phyloP scores from a whole-genome alignment of 1,140 invertebrate genomes.

The Drosophila sechellia region DNA sequence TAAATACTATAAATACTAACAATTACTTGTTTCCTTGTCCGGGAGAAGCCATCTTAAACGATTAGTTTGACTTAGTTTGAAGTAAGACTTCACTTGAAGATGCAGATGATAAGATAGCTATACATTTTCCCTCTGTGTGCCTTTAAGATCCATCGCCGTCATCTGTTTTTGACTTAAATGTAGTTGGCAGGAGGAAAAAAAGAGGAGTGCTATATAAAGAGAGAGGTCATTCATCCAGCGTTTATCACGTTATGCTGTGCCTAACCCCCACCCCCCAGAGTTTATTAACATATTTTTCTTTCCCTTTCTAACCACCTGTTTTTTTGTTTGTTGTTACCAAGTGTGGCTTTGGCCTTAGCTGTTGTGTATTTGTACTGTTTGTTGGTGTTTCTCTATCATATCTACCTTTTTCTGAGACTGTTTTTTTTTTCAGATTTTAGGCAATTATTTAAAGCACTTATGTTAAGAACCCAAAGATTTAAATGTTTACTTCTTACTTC shows the following conservation, averaged over 20 bases:
- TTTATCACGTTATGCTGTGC: constrained; percentile 73
- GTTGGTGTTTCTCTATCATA: background rate
- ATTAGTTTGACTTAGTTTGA: no score
- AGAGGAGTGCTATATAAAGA: constrained; percentile 1
- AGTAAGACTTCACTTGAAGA: background rate
- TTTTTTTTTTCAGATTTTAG: constrained; percentile 2
- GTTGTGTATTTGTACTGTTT: constrained; percentile 9
- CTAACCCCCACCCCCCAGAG: constrained; percentile 10
- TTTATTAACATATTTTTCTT: constrained; percentile 75
- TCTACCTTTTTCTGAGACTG: constrained; percentile 3
- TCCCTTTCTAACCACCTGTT: constrained; percentile 43
- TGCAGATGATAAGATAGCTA: no score
- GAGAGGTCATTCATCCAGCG: constrained; percentile 76
- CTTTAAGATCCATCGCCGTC: constrained; percentile 23
- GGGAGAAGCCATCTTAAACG: no score
- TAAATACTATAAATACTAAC: no score
- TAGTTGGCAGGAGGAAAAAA: constrained; percentile 10
- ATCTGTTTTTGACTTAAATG: constrained; percentile 42
- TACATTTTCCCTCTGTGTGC: background rate
- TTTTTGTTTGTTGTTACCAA: constrained; percentile 26
- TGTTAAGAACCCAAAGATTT: background rate
- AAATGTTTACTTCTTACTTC: background rate
- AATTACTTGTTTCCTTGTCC: no score
- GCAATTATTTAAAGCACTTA: background rate
- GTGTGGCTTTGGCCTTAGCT: constrained; percentile 5